Base-by-base conservation (phyloP, 2,797 vertebrate genomes). In the Loris lydekkerianus region DNA sequence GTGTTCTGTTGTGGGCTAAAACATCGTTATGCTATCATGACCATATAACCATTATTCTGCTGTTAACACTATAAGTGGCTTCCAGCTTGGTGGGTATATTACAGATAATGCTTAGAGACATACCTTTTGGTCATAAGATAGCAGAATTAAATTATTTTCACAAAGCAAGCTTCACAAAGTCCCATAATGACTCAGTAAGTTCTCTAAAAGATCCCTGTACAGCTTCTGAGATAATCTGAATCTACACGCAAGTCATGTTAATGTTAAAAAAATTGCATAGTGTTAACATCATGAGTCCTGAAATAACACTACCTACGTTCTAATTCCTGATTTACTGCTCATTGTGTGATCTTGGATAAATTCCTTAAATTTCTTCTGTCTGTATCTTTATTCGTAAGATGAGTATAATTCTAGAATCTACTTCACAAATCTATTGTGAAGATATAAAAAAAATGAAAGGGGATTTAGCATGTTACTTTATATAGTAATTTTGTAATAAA, bases 391-490 rank as follows among this genome's bases (percentile, higher is more conserved):
- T 70, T 65, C 94, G 13, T 40, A 75, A 89, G 86, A 72, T 83
- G 8, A n/a, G 43, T 61, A 70, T 93, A 70, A 75, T 65, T 77
- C 75, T 86, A 89, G 37, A 20, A 58, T 27, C 9, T 67, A 46
- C 34, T 65, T 86, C n/a, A 53, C 61, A 82, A 69, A 43, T 82
- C 76, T 94, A 9, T 53, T 49, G 58, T 31, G 34, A 94, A 82
- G 25, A 87, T 69, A 73, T 83, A 29, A 91, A 78, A 95, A 46
- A 43, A 70, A 78, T 70, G 27, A 83, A 82, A 93, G 91, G 18
- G 20, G 10, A 73, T 86, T 91, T 95, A 94, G 5, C 1, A 37
- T 61, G 10, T 75, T 63, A 91, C 29, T 70, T 83, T n/a, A 72
- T 18, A 20, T 29, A 91, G 37, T 43, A 82, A 37, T 83, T 83